These are phyloP conservation scores for Melopsittacus undulatus DNA, from an alignment of 2,797 vertebrate species.

Conservation along the genomic window DNA sequence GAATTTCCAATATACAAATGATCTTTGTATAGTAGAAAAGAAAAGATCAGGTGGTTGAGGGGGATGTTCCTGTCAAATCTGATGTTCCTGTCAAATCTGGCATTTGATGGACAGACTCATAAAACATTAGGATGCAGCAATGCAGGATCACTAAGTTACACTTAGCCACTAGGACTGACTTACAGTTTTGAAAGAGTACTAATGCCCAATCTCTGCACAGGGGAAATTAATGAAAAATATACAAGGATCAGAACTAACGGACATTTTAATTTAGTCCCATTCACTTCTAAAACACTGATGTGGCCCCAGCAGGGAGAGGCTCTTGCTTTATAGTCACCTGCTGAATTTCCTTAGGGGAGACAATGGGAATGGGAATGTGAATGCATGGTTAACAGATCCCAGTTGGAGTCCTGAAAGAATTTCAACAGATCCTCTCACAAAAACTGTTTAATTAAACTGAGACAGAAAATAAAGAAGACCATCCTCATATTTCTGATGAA, in stretches of 20 bases:
- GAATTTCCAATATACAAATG: background rate
- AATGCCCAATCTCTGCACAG: background rate
- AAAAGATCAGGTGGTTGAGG: background rate
- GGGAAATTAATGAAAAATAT: background rate
- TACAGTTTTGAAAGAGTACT: background rate
- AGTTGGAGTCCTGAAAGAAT: background rate
- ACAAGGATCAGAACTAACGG: background rate
- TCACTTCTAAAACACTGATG: rapidly evolving
- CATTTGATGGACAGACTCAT: background rate
- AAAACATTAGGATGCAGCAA: background rate
- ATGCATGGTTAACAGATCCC: background rate
- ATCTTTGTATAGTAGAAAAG: background rate
- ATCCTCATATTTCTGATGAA: background rate
- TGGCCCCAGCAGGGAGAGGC: background rate
- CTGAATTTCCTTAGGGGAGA: background rate
- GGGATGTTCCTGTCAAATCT: background rate
- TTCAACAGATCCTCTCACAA: background rate
- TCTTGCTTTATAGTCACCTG: background rate
- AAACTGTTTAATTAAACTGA: background rate
- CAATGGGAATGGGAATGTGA: background rate
- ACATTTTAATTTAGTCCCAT: background rate
- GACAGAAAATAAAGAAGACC: background rate
- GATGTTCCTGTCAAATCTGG: background rate
- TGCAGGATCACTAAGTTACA: background rate
- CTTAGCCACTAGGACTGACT: background rate